Evolutionary conservation across 2,888 invertebrate genomes (phyloP).

Genomic region (Argyresthia goedartella): DNA sequence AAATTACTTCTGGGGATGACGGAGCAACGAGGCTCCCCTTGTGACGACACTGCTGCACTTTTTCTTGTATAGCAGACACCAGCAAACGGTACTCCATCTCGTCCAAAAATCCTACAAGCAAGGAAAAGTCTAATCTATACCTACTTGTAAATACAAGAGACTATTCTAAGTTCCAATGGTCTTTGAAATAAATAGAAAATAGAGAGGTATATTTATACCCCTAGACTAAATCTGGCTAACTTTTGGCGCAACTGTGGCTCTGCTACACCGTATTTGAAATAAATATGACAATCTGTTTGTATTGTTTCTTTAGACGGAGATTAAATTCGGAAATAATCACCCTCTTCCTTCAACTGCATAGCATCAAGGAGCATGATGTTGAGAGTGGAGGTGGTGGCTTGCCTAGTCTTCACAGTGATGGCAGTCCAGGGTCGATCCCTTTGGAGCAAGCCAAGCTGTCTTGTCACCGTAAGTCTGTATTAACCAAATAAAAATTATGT

Average conservation of each 20-base stretch:
- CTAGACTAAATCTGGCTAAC: no score
- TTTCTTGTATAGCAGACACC: conserved; percentile 63
- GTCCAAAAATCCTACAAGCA: conserved; percentile 66
- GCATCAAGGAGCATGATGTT: conserved; percentile 69
- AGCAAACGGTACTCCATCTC: conserved; percentile 68
- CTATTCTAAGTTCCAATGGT: no score
- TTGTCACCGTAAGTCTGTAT: conserved; percentile 47
- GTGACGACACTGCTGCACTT: conserved; percentile 58
- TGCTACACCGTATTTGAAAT: no score
- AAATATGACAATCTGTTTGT: no score
- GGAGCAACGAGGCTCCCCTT: conserved; percentile 60
- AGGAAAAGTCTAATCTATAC: neutral
- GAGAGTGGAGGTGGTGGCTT: conserved; percentile 72
- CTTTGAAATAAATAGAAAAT: no score
- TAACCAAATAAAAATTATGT: neutral
- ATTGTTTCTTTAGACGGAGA: no score
- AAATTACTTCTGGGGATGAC: conserved; percentile 52
- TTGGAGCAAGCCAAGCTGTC: conserved; percentile 66
- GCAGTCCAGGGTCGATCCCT: conserved; percentile 72
- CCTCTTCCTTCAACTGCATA: conserved; percentile 69
- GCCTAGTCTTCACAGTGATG: conserved; percentile 74
- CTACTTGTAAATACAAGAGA: no score
- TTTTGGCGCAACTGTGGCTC: no score
- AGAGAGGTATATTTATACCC: no score
- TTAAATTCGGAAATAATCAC: conserved; percentile 18